Evolutionary conservation across 2,797 vertebrate genomes (phyloP).

Genomic region (Crenuchus spilurus): DNA sequence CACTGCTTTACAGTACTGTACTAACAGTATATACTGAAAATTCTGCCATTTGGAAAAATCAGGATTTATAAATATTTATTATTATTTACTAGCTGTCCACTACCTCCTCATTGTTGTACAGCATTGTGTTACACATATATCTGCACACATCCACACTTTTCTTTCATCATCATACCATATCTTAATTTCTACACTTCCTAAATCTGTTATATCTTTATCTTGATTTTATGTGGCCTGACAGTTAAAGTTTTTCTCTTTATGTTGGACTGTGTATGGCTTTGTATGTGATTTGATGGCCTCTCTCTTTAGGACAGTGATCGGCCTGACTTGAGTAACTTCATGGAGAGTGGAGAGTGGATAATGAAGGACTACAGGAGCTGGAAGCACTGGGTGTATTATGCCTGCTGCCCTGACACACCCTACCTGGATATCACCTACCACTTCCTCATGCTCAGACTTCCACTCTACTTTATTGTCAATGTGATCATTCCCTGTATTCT

Average conservation of each 20-base stretch:
- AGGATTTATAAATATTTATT: too few species aligned
- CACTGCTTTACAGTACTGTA: too few species aligned
- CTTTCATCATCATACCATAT: too few species aligned
- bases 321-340: conserved; percentile 92
- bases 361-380: conserved; percentile 89
- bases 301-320: conserved; percentile 79
- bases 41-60: too few species aligned
- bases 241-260: background rate
- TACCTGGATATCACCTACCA: conserved; percentile 97
- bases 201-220: too few species aligned
- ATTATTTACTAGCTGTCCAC: too few species aligned
- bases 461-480: conserved; percentile 95
- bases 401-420: conserved; percentile 86
- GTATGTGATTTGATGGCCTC: background rate
- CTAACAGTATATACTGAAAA: too few species aligned
- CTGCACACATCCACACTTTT: too few species aligned
- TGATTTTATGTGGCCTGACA: background rate
- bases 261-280: background rate
- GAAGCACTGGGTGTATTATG: conserved; percentile 91
- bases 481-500: conserved; percentile 97
- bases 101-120: too few species aligned
- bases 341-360: conserved; percentile 96
- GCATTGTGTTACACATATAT: too few species aligned
- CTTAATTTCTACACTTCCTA: too few species aligned
- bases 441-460: conserved; percentile 92